phyloP scores from a whole-genome alignment of 2,113 vertebrate genomes.

The Aptenodytes patagonicus region DNA sequence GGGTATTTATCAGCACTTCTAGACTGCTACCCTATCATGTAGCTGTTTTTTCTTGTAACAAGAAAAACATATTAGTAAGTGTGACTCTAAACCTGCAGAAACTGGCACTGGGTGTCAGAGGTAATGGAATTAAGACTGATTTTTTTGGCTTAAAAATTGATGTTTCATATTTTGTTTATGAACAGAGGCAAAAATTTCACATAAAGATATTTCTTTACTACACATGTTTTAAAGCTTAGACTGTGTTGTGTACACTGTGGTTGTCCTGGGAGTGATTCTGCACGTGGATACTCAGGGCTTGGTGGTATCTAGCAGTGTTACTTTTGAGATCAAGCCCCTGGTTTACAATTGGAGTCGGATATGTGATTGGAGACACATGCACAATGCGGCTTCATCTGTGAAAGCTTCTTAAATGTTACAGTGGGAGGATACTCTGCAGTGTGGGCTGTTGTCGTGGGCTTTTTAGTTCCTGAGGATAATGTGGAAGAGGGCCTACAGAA shows the following conservation, averaged over 20 bases:
- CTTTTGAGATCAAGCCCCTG: not conserved
- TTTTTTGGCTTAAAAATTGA: not conserved
- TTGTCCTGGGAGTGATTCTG: not conserved
- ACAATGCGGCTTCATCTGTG: not conserved
- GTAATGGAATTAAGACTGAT: not conserved
- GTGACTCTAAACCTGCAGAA: not conserved
- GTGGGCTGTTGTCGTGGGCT: not conserved
- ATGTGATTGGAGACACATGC: not conserved
- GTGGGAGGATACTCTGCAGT: not conserved
- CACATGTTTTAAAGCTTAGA: not conserved
- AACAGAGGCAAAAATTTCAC: not conserved
- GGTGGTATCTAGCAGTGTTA: not conserved
- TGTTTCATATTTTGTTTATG: not conserved
- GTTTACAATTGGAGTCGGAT: not conserved
- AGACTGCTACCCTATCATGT: not conserved
- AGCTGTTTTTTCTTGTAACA: not conserved
- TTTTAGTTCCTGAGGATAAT: not conserved
- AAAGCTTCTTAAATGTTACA: not conserved
- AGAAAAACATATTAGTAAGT: not conserved
- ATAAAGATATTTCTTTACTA: not conserved
- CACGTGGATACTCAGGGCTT: accelerated
- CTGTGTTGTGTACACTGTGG: accelerated
- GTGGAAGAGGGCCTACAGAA: not conserved
- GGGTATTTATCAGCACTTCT: not conserved
- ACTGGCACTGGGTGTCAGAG: not conserved